Base-by-base conservation (phyloP, 2,797 vertebrate species). In the Harpagifer antarcticus region DNA sequence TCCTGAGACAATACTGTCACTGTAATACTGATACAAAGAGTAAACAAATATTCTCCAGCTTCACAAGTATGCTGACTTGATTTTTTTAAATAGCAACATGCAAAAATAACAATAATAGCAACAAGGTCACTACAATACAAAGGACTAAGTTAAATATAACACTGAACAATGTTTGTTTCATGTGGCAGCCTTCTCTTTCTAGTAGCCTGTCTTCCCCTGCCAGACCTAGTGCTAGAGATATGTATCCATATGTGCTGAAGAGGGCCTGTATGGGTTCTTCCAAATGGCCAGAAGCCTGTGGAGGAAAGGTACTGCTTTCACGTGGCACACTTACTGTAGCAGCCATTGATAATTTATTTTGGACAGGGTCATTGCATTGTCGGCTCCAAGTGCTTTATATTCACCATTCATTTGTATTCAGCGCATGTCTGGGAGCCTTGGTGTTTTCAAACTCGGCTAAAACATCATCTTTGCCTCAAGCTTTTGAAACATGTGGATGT, bases 1-100 rank as follows among this genome's bases (percentile, higher is more conserved):
- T 94, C 91, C 93, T 93, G 93, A 93, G 91, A 93, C 91, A 79
- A 93, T 88, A 93, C 88, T 84, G 90, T 83, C 88, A 93, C 90
- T 89, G 88, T 89, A 91, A 92, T 92, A 93, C 92, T 78, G 90
- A 92, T 85, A 91, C 86, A 75, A 69, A 87, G 77, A 90, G 90
- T 90, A 89, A 92, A 93, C 89, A 87, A 83, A 82, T 76, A 71
- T 79, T 78, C 84, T 86, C 79, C 87, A 27, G 65, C 58, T 73
- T 84, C 79, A 84, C 88, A 79, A 86, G 57, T 70, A 64, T 72
- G 66, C 55, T 56, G 74, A 88, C 54, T 78, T 49, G 47, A 27
- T 27, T 80, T 78, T 14, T 3, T n/a, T 58, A 85, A 79, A 78
- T 44, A 68, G 77, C 76, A 84, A 91, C 92, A 93, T 93, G 92